Base-by-base conservation (phyloP, 2,113 vertebrate species). In the Thunnus maccoyii region DNA sequence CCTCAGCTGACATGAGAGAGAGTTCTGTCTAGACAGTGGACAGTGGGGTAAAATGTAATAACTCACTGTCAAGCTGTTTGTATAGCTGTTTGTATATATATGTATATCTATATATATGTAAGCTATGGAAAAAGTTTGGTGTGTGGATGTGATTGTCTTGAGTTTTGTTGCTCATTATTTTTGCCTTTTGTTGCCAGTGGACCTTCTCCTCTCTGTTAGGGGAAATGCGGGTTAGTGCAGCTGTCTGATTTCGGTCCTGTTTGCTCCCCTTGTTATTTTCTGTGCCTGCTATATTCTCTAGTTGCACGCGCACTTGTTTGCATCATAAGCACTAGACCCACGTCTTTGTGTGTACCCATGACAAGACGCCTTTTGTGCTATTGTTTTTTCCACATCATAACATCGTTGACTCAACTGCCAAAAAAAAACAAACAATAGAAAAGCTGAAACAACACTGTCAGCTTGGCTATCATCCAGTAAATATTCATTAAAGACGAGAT, bases 21-120 rank as follows among this genome's bases (percentile, higher is more conserved):
- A 46, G 72, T 47, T 25, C 1, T 20, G 87, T 92, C 86, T 91
- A 91, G 88, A 92, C 87, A 20, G 46, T 15, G 44, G 88, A 92
- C 87, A 20, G 46, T 15, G 44, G 62, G n/a, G 54, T 51, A 13
- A 32, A 76, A 84, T 52, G 51, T 66, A 72, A 58, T 80, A 69
- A 83, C 27, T 91, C 85, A 62, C n/a, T 0, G 68, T 82, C 86
- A 72, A 0, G 41, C 18, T 80, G 73, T 66, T 83, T 83, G 61
- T 51, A 2, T 36, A 51, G 41, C 16, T 41, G 65, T 51, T 69
- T 22, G 22, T 22, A 22, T 22, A 51, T 61, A 6, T 83, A 17
- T 56, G 8, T 72, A 58, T 65, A 36, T 9, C 1, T 41, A 9
- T 41, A 9, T 41, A 9, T 41, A 9, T 41, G 36, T 41, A 41